Conservation (phyloP, 1,140 invertebrate genomes). For the Meloidogyne hapla region DNA sequence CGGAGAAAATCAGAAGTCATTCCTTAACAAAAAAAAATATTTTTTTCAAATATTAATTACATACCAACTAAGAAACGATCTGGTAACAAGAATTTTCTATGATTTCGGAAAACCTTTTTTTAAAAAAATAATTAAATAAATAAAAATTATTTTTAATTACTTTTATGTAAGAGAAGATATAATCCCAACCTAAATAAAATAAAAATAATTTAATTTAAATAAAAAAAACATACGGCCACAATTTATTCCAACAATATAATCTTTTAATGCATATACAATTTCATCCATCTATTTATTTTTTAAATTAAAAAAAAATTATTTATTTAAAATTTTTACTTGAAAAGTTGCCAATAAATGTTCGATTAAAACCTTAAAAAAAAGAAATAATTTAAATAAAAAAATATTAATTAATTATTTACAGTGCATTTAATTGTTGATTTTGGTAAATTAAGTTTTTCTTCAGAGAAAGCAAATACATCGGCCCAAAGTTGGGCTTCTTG, state of each 20-base stretch:
- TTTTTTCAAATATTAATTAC: constrained; percentile 18
- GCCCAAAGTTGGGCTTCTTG: constrained; percentile 73
- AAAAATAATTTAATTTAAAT: no score
- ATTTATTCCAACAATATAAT: constrained; percentile 74
- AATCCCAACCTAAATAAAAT: constrained; percentile 69
- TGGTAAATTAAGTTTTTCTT: constrained; percentile 68
- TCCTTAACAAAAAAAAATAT: constrained; percentile 57
- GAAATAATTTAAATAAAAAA: not conserved
- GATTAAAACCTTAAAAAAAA: constrained; percentile 68
- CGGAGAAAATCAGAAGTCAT: constrained; percentile 72
- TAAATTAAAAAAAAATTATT: constrained; percentile 66
- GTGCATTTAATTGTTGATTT: constrained; percentile 73
- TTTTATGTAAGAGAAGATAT: constrained; percentile 73
- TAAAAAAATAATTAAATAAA: not conserved
- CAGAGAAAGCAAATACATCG: constrained; percentile 74
- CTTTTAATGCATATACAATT: constrained; percentile 72
- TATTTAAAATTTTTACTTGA: constrained; percentile 40
- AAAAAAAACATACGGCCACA: constrained; percentile 72
- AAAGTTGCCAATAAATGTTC: constrained; percentile 73
- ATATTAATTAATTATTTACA: constrained; percentile 48
- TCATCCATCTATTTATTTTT: constrained; percentile 69
- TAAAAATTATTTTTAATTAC: constrained; percentile 67
- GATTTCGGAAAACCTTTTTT: constrained; percentile 65
- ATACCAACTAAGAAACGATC: constrained; percentile 70
- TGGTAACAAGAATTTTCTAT: constrained; percentile 71